phyloP scores from a whole-genome alignment of 2,797 vertebrate genomes.

The Lophotriccus pileatus region DNA sequence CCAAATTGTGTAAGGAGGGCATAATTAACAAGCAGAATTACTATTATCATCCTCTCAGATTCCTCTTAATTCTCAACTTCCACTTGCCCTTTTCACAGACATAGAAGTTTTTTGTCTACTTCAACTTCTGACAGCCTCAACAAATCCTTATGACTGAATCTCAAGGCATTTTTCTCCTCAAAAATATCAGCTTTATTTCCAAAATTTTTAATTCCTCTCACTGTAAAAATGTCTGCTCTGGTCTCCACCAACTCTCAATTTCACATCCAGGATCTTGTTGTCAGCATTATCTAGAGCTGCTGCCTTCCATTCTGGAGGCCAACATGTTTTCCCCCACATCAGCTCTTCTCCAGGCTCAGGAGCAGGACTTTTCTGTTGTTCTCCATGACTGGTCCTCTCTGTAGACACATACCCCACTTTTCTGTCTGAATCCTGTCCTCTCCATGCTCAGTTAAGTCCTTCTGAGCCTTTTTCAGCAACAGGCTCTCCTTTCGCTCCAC shows the following conservation, averaged over 20 bases:
- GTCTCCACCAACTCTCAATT: neutral
- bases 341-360: neutral
- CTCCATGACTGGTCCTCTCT: neutral
- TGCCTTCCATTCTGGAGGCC: neutral
- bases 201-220: neutral
- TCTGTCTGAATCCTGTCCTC: neutral
- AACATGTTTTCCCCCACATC: neutral
- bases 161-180: neutral
- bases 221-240: neutral
- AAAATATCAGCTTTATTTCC: neutral
- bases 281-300: neutral
- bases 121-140: neutral
- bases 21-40: neutral
- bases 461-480: neutral
- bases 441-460: neutral
- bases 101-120: neutral
- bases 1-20: neutral
- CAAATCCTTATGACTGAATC: neutral
- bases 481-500: neutral
- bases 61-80: neutral
- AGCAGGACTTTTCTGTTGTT: neutral
- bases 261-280: neutral
- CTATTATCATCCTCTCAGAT: neutral
- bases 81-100: neutral
- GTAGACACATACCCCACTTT: neutral